Conservation (phyloP, 2,113 vertebrate genomes). For the Dicaeum eximium region DNA sequence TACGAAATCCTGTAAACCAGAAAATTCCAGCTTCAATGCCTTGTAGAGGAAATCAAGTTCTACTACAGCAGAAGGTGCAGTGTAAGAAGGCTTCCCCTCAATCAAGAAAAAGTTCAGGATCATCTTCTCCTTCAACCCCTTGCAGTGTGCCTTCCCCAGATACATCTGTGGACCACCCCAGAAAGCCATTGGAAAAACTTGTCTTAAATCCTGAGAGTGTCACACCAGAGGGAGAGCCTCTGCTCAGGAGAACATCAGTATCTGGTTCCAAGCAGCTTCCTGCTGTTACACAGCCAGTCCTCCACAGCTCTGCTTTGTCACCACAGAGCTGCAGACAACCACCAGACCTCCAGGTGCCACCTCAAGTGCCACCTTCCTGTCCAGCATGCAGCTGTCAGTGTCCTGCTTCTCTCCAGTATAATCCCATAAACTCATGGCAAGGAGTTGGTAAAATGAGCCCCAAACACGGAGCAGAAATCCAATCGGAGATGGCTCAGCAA, state of each 20-base stretch:
- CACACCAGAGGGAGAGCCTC: slow-evolving; percentile 32
- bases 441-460: slow-evolving; percentile 33
- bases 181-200: slow-evolving; percentile 34
- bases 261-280: slow-evolving; percentile 40
- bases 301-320: slow-evolving; percentile 47
- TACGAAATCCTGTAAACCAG: slow-evolving; percentile 37
- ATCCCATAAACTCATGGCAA: slow-evolving; percentile 69
- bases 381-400: slow-evolving; percentile 72
- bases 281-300: slow-evolving; percentile 27
- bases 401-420: slow-evolving; percentile 60
- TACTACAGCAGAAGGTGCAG: neutral
- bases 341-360: slow-evolving; percentile 72
- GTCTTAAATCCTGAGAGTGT: neutral
- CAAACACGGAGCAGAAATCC: slow-evolving; percentile 34
- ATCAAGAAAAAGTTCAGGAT: slow-evolving; percentile 48
- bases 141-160: slow-evolving; percentile 61
- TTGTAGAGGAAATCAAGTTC: slow-evolving; percentile 38
- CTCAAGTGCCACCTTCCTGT: slow-evolving; percentile 53
- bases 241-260: neutral
- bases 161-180: slow-evolving; percentile 44
- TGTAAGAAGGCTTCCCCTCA: slow-evolving; percentile 41
- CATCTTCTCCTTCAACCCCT: slow-evolving; percentile 64
- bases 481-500: slow-evolving; percentile 36
- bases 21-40: neutral
- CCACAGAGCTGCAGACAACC: slow-evolving; percentile 49